A percentile compares a stretch with the other conserved stretches of the same genome.
Evolutionary conservation across 2,797 vertebrate genomes (phyloP).

Genomic region (Hephaestus fuliginosus): DNA sequence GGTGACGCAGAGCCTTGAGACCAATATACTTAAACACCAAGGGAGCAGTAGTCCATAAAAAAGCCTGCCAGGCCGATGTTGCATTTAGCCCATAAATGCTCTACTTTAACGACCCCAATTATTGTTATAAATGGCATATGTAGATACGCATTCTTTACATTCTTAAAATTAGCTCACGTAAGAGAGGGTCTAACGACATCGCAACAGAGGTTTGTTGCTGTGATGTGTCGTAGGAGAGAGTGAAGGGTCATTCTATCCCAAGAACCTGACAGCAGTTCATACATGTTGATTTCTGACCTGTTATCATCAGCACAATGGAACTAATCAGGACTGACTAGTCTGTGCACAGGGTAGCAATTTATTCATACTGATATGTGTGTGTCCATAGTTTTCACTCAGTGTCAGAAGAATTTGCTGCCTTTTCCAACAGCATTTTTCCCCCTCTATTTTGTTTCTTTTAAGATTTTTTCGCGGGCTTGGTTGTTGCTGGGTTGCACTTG

Average conservation of each 20-base stretch:
- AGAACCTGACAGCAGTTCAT: slow-evolving; percentile 13
- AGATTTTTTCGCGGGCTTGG: slow-evolving; percentile 39
- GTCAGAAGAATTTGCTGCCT: slow-evolving; percentile 49
- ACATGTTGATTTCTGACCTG: slow-evolving; percentile 52
- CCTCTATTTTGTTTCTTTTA: slow-evolving; percentile 27
- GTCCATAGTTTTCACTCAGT: slow-evolving; percentile 43
- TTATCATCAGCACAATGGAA: slow-evolving; percentile 40
- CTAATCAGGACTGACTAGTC: slow-evolving; percentile 41
- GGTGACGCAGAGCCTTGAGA: slow-evolving; percentile 84
- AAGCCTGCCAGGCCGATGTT: slow-evolving; percentile 73
- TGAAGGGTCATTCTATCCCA: slow-evolving; percentile 12
- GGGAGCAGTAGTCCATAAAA: slow-evolving; percentile 84
- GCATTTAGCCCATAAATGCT: slow-evolving; percentile 81
- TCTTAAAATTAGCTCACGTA: slow-evolving; percentile 57
- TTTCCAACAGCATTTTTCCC: slow-evolving; percentile 33
- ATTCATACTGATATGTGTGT: slow-evolving; percentile 32
- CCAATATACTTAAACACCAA: slow-evolving; percentile 83
- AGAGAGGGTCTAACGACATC: slow-evolving; percentile 38
- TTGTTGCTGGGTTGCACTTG: slow-evolving; percentile 61
- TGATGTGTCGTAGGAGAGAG: slow-evolving; percentile 25
- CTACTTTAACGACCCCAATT: slow-evolving; percentile 81
- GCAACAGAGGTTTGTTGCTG: slow-evolving; percentile 44
- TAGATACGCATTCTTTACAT: slow-evolving; percentile 67
- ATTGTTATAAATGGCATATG: slow-evolving; percentile 77
- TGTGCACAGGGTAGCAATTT: slow-evolving; percentile 35